These are phyloP conservation scores for Drosophila picticornis DNA, from an alignment of 2,888 invertebrate species.

Conservation along the genomic window DNA sequence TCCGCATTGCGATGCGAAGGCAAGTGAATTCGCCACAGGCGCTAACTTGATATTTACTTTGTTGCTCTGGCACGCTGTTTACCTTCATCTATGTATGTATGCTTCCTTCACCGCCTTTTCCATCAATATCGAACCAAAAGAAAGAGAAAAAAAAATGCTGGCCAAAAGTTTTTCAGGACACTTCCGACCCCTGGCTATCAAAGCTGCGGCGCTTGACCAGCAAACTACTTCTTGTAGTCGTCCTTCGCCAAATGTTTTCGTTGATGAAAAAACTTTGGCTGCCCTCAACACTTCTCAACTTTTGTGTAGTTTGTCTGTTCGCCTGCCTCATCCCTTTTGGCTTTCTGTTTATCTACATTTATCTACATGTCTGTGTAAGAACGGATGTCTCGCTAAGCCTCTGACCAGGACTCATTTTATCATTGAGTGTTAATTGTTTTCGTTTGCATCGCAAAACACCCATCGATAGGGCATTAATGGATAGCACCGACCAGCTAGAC, in stretches of 20 bases:
- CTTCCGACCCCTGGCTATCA: slow-evolving; percentile 69
- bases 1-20: slow-evolving; percentile 46
- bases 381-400: slow-evolving; percentile 26
- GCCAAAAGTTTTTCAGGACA: slow-evolving; percentile 62
- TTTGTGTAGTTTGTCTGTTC: slow-evolving; percentile 66
- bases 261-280: slow-evolving; percentile 79
- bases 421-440: slow-evolving; percentile 80
- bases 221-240: slow-evolving; percentile 55
- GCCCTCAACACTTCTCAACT: slow-evolving; percentile 79
- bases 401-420: slow-evolving; percentile 66
- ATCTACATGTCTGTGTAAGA: slow-evolving; percentile 34
- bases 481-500: slow-evolving; percentile 18
- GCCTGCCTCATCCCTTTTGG: slow-evolving; percentile 10
- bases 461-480: slow-evolving; percentile 77
- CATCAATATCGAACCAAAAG: slow-evolving; percentile 22
- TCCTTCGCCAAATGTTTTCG: slow-evolving; percentile 71
- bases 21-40: slow-evolving; percentile 71
- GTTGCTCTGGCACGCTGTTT: slow-evolving; percentile 66
- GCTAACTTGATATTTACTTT: slow-evolving; percentile 80
- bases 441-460: slow-evolving; percentile 73
- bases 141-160: not conserved
- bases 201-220: slow-evolving; percentile 73
- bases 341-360: slow-evolving; percentile 23
- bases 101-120: not conserved
- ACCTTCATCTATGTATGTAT: slow-evolving; percentile 40